Evolutionary conservation across 1,140 invertebrate genomes (phyloP), one percentile per base, ranked within the genome.

Genomic region (Cyrtorhinus lividipennis): DNA sequence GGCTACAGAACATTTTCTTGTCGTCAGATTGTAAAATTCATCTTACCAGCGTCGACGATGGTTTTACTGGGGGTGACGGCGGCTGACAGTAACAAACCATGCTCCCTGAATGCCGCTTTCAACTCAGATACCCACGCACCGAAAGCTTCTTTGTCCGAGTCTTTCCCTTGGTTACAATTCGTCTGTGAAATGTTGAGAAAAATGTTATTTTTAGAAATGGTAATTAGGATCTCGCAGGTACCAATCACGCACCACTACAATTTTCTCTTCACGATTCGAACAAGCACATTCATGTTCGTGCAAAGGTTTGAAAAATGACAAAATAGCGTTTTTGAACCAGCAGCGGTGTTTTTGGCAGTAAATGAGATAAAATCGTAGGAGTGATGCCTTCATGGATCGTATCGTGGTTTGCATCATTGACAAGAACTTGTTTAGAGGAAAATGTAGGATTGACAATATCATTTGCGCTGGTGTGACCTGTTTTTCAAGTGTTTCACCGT

Each of bases 31-130:
- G n/a, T n/a, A n/a, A n/a, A n/a, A n/a, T n/a, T n/a, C n/a, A 3
- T 64, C 68, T 66, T 66, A 76, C 75, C 75, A 1, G 80, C 82
- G 71, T 93, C 88, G 53, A 93, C 87, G 0, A 92, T 87, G 67
- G 81, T 85, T 74, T 92, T 93, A 70, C 85, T 92, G 0, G 90
- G 89, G 0, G 89, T 91, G 0, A 93, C 90, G 0, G 90, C 90
- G 0, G 90, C 79, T 1, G 88, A 89, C 2, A 94, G 73, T 0
- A 92, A 72, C 2, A 89, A 73, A 22, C 85, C 87, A 68, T 77
- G 83, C 0, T 82, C 85, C 68, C 77, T 81, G 61, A 95, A 87
- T 2, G 82, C 83, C 23, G 77, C 78, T 38, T 82, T 85, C 0
- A 95, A 70, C 72, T 93, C 90, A 61, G 74, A 74, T 0, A 91